Evolutionary conservation across 2,888 invertebrate species (phyloP).

Genomic region (Pilophorus perplexus): DNA sequence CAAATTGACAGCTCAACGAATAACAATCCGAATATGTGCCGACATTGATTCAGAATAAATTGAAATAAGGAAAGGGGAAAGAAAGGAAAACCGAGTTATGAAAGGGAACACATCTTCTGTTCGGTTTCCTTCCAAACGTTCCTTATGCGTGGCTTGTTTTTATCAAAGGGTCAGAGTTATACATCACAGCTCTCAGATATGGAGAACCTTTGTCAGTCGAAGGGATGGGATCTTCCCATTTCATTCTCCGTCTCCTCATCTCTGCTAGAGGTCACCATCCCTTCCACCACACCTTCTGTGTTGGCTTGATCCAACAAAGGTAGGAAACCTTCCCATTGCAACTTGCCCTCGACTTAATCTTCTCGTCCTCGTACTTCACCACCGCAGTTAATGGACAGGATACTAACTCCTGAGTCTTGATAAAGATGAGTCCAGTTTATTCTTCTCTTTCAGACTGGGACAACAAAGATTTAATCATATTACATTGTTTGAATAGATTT

Average conservation of each 20-base stretch:
- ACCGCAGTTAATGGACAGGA: no score
- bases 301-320: no score
- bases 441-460: no score
- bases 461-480: no score
- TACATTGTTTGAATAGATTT: no score
- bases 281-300: conserved; percentile 13
- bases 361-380: no score
- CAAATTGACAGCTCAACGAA: no score
- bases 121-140: conserved; percentile 22
- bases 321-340: no score
- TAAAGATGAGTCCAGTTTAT: no score
- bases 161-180: conserved; percentile 28
- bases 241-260: neutral
- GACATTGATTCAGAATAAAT: conserved; percentile 14
- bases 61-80: neutral
- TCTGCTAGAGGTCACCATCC: neutral
- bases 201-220: conserved; percentile 22
- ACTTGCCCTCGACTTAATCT: no score
- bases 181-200: conserved; percentile 26
- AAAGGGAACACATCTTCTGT: conserved; percentile 26
- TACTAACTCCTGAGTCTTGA: no score
- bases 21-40: no score
- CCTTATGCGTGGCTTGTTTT: conserved; percentile 34
- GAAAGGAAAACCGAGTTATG: conserved; percentile 25
- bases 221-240: conserved; percentile 7